Evolutionary conservation across 2,797 vertebrate genomes (phyloP).

Genomic region (Epinephelus awoara): DNA sequence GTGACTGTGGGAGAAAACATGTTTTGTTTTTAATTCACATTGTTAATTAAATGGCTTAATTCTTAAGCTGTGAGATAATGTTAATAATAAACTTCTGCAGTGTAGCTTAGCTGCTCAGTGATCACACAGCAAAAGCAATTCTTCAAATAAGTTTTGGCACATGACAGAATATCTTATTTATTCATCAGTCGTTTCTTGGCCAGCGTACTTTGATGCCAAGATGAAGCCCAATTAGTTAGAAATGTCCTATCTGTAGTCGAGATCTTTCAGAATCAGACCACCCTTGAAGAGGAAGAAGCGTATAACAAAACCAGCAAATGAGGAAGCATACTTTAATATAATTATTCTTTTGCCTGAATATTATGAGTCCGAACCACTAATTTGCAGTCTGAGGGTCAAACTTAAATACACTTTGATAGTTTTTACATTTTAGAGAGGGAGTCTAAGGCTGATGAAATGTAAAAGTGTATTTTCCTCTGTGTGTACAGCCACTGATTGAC

Average conservation of each 20-base stretch:
- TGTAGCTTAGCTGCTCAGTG: constrained; percentile 13
- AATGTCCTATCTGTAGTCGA: constrained; percentile 61
- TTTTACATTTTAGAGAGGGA: constrained; percentile 3
- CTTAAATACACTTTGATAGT: constrained; percentile 13
- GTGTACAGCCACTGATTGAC: not conserved
- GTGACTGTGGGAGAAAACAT: constrained; percentile 14
- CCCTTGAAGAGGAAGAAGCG: constrained; percentile 9
- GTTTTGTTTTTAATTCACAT: constrained; percentile 3
- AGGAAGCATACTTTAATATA: constrained; percentile 8
- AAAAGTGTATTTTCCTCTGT: not conserved
- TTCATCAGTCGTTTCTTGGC: constrained; percentile 53
- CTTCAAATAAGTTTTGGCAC: constrained; percentile 46
- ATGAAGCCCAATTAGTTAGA: constrained; percentile 59
- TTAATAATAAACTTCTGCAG: constrained; percentile 5
- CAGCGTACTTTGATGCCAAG: constrained; percentile 54
- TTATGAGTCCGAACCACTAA: constrained; percentile 6
- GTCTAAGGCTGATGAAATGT: not conserved
- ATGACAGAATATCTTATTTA: constrained; percentile 53
- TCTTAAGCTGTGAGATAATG: constrained; percentile 5
- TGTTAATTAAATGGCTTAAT: not conserved
- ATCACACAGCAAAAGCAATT: constrained; percentile 28
- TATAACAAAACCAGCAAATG: constrained; percentile 1
- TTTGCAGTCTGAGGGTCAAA: not conserved
- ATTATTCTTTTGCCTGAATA: constrained; percentile 7
- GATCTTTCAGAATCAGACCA: constrained; percentile 45